A percentile compares a stretch with the other conserved stretches of the same genome.
Conservation (phyloP, 2,113 vertebrate genomes). For the Calyptomena viridis region DNA sequence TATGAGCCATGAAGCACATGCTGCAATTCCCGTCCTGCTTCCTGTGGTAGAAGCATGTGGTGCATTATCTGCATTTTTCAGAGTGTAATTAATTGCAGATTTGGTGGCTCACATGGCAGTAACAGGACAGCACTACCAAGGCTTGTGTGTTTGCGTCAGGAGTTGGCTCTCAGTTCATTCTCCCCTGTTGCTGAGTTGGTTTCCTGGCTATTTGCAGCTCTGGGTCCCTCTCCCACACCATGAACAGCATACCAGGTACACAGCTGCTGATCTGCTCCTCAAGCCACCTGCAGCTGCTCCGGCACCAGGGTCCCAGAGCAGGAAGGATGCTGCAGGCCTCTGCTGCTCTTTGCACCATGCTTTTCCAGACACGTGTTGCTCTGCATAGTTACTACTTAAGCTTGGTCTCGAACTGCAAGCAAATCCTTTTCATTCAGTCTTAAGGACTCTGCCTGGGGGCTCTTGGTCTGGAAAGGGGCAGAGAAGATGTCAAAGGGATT, state of each 20-base stretch:
- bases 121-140: neutral
- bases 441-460: neutral
- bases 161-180: neutral
- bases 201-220: neutral
- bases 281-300: constrained; percentile 12
- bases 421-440: neutral
- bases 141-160: neutral
- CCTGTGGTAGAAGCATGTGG: neutral
- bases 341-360: neutral
- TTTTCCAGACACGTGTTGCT: neutral
- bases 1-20: neutral
- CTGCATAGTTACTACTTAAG: rapidly evolving
- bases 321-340: neutral
- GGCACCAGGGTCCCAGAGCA: neutral
- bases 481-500: neutral
- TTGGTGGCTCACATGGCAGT: neutral
- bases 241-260: neutral
- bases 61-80: rapidly evolving
- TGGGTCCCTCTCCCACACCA: neutral
- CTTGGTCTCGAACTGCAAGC: neutral
- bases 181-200: neutral
- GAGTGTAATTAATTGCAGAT: neutral
- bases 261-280: constrained; percentile 2
- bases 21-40: neutral
- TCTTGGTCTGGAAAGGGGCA: neutral